Evolutionary conservation across 2,888 invertebrate species (phyloP), one percentile per base, ranked within the genome.

Genomic region (Choristoneura rosaceana): DNA sequence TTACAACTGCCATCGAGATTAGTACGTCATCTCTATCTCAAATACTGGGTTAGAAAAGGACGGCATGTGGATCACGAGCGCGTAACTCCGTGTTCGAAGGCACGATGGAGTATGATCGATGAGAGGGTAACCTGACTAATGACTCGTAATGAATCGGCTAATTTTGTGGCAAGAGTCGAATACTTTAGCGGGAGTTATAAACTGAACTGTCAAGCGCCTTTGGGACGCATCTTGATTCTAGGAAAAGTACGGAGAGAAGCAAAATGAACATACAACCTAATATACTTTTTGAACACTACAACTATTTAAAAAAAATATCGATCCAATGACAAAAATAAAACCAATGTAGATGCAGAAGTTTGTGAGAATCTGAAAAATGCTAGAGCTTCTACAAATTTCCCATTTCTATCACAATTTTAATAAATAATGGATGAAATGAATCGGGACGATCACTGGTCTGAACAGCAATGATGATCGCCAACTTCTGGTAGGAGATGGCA

Each of bases 131-230:
- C 41, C 62, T 8, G 63, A 43, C 63, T 69, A 69, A 69, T 63
- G 63, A 58, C 62, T 55, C 58, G 69, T 69, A 69, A 69, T 55
- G 69, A 69, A 58, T 69, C 55, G 69, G 69, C 55, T 69, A 69
- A 69, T 69, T 63, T 17, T 34, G 55, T 15, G 55, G 52, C 69
- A 69, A 45, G 47, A 52, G 50, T 66, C 47, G 34, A 63, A 47
- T 12, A 55, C 62, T 43, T 63, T 34, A 47, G 9, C 47, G 43
- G 41, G 41, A 61, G 60, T 61, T 61, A 9, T 47, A 9, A 38
- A 38, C 34, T n/a, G 17, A 55, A 55, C 55, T 55, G 55, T 55
- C 55, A 55, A 25, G 12, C 55, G 10, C 3, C 12, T 10, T 12
- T 15, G 50, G 7, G 50, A 15, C 55, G 25, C 17, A 55, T 55